Conservation (phyloP, 2,113 vertebrate species). For the Gulo gulo region DNA sequence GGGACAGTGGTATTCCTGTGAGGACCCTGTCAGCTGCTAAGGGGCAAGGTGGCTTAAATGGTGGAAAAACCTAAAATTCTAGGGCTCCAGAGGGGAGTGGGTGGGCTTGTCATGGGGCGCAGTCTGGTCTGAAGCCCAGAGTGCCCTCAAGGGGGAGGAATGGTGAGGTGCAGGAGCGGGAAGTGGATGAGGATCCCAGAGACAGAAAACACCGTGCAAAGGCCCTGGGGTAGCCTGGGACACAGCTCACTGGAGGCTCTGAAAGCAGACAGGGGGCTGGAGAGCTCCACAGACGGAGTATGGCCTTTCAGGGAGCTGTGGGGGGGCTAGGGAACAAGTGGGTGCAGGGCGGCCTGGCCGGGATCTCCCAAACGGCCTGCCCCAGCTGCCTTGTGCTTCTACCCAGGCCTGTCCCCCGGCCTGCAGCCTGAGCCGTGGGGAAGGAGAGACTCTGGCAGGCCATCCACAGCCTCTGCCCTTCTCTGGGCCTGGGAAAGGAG, state of each 20-base stretch:
- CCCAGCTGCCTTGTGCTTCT: no score
- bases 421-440: accelerated
- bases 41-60: no score
- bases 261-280: no score
- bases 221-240: not conserved
- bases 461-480: not conserved
- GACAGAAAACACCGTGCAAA: not conserved
- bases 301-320: accelerated
- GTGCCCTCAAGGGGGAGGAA: not conserved
- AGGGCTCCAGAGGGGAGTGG: no score
- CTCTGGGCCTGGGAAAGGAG: conserved; percentile 48
- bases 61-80: no score
- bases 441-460: not conserved
- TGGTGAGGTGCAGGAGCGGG: accelerated
- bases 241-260: accelerated
- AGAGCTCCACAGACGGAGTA: accelerated
- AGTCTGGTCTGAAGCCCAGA: accelerated
- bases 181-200: no score
- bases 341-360: no score
- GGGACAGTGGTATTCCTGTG: accelerated
- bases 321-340: accelerated
- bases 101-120: not conserved
- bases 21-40: not conserved
- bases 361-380: not conserved
- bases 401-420: not conserved